A percentile compares a stretch with the other conserved stretches of the same genome.
phyloP scores from a whole-genome alignment of 2,797 vertebrate genomes.

The Eulemur albifrons region DNA sequence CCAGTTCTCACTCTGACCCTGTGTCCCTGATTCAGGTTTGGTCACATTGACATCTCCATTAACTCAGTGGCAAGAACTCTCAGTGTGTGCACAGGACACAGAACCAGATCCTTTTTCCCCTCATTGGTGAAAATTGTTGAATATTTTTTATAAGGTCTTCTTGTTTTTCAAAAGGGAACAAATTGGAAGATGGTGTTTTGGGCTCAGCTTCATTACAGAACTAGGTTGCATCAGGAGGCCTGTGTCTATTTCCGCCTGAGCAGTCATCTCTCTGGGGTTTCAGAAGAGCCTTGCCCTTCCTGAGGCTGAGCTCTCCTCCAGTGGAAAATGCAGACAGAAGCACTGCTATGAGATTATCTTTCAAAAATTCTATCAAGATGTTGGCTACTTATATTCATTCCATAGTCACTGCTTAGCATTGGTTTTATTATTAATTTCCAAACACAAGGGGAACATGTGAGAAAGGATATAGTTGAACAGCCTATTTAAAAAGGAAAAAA shows the following conservation, averaged over 20 bases:
- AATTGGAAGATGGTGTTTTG: not conserved
- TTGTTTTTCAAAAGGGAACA: slow-evolving; percentile 30
- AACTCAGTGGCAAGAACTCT: not conserved
- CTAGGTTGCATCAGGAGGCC: not conserved
- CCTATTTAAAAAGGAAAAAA: slow-evolving; percentile 32
- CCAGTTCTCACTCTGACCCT: not conserved
- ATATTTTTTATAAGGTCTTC: slow-evolving; percentile 15
- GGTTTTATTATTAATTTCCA: slow-evolving; percentile 36
- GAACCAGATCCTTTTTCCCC: not conserved
- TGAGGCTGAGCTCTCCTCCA: not conserved
- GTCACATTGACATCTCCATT: not conserved
- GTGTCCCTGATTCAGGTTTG: not conserved
- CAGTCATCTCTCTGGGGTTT: slow-evolving; percentile 22
- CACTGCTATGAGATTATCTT: not conserved
- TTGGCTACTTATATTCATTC: not conserved
- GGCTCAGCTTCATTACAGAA: not conserved
- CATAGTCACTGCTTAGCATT: not conserved
- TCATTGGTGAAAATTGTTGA: not conserved
- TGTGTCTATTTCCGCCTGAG: slow-evolving; percentile 30
- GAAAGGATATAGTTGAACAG: not conserved
- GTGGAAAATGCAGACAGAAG: not conserved
- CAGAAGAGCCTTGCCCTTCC: not conserved
- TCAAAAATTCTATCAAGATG: not conserved
- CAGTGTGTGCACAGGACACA: not conserved
- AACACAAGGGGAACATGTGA: not conserved